Evolutionary conservation across 2,888 invertebrate species (phyloP).

Genomic region (Megaustenia siamemsis): DNA sequence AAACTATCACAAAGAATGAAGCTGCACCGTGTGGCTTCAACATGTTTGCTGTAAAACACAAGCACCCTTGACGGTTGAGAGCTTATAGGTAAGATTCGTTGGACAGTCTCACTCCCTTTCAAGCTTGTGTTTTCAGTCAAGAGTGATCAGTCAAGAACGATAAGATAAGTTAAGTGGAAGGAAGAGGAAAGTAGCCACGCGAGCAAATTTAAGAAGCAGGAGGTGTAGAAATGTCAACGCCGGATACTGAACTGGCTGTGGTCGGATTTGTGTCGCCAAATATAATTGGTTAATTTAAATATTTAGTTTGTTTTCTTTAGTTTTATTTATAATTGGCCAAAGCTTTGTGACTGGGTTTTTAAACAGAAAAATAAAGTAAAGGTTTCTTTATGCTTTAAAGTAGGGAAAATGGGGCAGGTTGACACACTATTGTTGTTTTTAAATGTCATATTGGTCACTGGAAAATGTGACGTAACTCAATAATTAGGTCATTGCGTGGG

Average conservation of each 20-base stretch:
- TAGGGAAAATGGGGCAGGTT: too few species aligned
- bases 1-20: background rate
- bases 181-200: background rate
- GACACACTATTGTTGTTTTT: too few species aligned
- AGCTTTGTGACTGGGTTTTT: too few species aligned
- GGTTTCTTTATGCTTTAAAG: too few species aligned
- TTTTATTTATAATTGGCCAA: too few species aligned
- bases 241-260: background rate
- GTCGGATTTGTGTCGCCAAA: too few species aligned
- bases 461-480: too few species aligned
- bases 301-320: too few species aligned
- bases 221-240: background rate
- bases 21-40: background rate
- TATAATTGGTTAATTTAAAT: too few species aligned
- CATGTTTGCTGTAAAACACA: background rate
- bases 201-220: background rate
- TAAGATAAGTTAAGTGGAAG: background rate
- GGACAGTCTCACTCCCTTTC: background rate
- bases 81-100: background rate
- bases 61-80: background rate
- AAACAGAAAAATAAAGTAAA: too few species aligned
- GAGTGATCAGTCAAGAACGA: background rate
- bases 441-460: too few species aligned
- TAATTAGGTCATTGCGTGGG: too few species aligned
- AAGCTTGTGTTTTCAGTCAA: background rate